Percentiles rank a stretch among this genome's conserved stretches.
These are phyloP conservation scores for Scytalopus superciliaris DNA, from an alignment of 2,113 vertebrate species.

Conservation along the genomic window DNA sequence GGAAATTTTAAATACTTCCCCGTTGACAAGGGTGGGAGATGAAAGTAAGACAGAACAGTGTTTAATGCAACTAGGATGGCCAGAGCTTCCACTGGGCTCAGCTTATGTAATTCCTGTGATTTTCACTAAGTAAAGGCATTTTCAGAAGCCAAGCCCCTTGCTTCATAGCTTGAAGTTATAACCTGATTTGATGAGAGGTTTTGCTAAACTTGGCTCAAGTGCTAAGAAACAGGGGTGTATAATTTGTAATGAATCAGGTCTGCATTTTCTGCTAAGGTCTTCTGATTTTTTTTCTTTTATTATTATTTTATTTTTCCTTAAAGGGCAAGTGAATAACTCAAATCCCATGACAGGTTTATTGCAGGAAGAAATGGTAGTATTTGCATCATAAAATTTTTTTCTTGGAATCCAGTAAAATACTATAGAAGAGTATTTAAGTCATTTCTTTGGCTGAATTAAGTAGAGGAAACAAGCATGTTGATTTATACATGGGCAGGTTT, in stretches of 20 bases:
- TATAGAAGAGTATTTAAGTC: background rate
- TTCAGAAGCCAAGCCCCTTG: background rate
- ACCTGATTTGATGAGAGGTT: background rate
- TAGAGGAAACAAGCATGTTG: background rate
- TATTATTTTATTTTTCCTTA: constrained; percentile 13
- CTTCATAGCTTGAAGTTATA: background rate
- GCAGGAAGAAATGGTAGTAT: constrained; percentile 26
- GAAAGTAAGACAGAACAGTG: background rate
- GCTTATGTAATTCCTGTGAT: background rate
- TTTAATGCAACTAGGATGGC: background rate
- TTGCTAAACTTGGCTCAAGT: background rate
- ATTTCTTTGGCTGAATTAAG: constrained; percentile 21
- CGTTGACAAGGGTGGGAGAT: background rate
- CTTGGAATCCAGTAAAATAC: background rate
- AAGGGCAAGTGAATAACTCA: constrained; percentile 34
- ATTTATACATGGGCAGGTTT: constrained; percentile 12
- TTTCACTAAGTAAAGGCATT: background rate
- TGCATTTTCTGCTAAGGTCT: background rate
- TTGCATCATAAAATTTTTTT: background rate
- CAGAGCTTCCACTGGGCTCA: background rate
- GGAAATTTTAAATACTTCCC: background rate
- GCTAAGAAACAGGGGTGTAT: background rate
- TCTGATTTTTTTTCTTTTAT: background rate
- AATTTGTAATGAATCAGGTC: background rate
- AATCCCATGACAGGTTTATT: constrained; percentile 7